A percentile compares a stretch with the other conserved stretches of the same genome.
phyloP scores from a whole-genome alignment of 2,888 invertebrate genomes.

The Imbricaverruca yamaguchii region DNA sequence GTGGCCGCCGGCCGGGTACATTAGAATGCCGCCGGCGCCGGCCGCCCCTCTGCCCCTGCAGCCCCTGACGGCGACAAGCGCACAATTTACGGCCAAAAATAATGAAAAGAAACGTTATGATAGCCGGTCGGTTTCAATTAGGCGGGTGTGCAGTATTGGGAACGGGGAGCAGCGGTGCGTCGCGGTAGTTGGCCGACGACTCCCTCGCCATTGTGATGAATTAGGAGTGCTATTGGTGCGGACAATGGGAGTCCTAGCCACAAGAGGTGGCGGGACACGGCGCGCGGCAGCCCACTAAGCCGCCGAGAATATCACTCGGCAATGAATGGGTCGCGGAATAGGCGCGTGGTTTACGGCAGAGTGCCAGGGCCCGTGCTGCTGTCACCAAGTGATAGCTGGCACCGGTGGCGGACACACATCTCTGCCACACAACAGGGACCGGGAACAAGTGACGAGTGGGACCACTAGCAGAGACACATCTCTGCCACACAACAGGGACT shows the following conservation, averaged over 20 bases:
- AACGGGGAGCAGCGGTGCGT: too few species aligned
- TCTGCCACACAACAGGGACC: too few species aligned
- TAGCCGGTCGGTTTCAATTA: conserved; percentile 10
- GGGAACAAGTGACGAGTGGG: too few species aligned
- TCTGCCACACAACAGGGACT: too few species aligned
- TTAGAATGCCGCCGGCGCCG: conserved; percentile 12
- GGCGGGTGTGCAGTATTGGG: background rate
- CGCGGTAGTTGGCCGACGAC: too few species aligned
- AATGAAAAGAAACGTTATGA: conserved; percentile 8
- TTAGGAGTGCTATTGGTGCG: background rate
- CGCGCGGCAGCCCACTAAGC: background rate
- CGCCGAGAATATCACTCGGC: too few species aligned
- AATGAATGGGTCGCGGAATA: background rate
- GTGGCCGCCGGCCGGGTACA: background rate
- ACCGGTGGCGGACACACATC: too few species aligned
- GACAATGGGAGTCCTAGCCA: background rate
- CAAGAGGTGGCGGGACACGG: background rate
- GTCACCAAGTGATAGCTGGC: too few species aligned
- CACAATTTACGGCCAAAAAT: conserved; percentile 8
- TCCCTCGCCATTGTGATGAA: background rate
- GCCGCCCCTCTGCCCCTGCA: background rate
- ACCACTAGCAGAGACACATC: too few species aligned
- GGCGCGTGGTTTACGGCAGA: too few species aligned
- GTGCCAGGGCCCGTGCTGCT: too few species aligned
- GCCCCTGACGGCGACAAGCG: background rate